Base-by-base conservation (phyloP, 2,797 vertebrate species). In the Cynopterus sphinx region DNA sequence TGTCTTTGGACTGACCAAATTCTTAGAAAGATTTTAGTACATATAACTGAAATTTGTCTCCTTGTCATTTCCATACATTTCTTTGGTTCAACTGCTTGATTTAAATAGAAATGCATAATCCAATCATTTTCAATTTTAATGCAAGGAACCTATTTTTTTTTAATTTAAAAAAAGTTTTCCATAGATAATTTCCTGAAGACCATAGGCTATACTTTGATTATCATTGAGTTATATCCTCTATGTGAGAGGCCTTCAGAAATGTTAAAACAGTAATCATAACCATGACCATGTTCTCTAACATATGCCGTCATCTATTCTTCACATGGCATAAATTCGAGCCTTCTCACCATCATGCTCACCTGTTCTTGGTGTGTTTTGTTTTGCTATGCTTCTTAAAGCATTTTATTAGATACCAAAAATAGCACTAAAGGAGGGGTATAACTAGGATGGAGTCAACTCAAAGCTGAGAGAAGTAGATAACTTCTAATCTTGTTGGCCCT, bases 341-440 rank as follows among this genome's bases (percentile, higher is more conserved):
- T 26, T 93, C 79, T 84, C 85, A 28, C 43, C n/a, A 55, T 77
- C n/a, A n/a, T 84, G 78, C 86, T 92, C 36, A 61, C 91, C 46
- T 78, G 96, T 85, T 46, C 67, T 92, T 26, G 21, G 46, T 86
- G 53, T 39, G 16, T 75, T 95, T 96, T 22, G 70, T 26, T 92
- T 95, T 92, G 78, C 92, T 89, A 22, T 83, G 89, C 33, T 74
- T 89, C 88, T 81, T 63, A 89, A 95, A 94, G 59, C 53, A 96
- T 94, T 94, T 90, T 96, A 95, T 91, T 94, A 63, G 92, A 90
- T 91, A 94, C n/a, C 59, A 89, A 92, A 96, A 94, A 86, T 94
- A 96, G 31, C 63, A 95, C 70, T 63, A 87, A 96, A 90, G 88
- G 59, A 79, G 49, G n/a, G 39, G 9, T 85, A 9, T 90, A 94